Evolutionary conservation across 2,113 vertebrate species (phyloP).

Genomic region (Oreotrochilus melanogaster): DNA sequence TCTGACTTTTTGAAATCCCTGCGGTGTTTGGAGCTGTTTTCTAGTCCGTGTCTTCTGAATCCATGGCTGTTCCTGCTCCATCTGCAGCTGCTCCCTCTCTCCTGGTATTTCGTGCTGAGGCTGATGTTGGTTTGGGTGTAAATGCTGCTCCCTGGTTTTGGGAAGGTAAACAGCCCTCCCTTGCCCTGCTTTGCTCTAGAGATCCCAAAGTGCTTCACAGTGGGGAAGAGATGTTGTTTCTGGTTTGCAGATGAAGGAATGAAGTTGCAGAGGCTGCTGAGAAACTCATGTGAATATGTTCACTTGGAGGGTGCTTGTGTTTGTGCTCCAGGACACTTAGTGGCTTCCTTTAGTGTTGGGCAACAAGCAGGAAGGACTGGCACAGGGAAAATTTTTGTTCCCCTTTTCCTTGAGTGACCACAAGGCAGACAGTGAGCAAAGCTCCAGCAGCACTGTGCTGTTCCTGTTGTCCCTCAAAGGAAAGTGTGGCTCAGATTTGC

Average conservation of each 20-base stretch:
- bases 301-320: not conserved
- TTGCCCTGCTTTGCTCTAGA: not conserved
- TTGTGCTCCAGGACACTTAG: not conserved
- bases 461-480: not conserved
- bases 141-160: not conserved
- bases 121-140: slow-evolving; percentile 10
- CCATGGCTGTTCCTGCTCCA: not conserved
- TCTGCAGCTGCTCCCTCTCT: slow-evolving; percentile 7
- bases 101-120: not conserved
- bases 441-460: not conserved
- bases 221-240: not conserved
- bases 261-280: not conserved
- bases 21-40: slow-evolving; percentile 11
- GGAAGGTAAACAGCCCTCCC: slow-evolving; percentile 21
- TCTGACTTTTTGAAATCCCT: slow-evolving; percentile 23
- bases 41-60: not conserved
- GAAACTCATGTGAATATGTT: not conserved
- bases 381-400: not conserved
- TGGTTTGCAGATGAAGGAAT: not conserved
- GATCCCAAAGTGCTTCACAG: rapidly evolving
- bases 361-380: not conserved
- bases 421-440: not conserved
- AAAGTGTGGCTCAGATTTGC: not conserved
- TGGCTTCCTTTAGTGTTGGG: not conserved
- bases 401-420: not conserved